phyloP scores from a whole-genome alignment of 2,113 vertebrate species.

The Loxodonta africana region DNA sequence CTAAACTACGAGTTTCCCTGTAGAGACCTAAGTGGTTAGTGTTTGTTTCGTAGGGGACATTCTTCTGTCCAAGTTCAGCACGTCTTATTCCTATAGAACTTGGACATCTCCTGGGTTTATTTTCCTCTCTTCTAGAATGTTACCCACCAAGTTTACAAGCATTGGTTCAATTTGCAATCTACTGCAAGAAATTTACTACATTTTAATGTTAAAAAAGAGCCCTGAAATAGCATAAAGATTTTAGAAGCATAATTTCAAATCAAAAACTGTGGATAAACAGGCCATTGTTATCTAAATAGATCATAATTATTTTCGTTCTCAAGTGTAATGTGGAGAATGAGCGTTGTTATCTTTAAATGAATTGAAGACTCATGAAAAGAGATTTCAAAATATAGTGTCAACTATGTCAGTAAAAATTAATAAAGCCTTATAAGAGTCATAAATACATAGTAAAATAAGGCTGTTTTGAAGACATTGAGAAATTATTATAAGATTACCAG shows the following conservation, averaged over 20 bases:
- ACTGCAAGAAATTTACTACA: not conserved
- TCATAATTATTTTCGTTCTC: not conserved
- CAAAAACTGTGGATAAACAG: not conserved
- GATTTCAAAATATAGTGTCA: not conserved
- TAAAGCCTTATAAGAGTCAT: not conserved
- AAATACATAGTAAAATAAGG: not conserved
- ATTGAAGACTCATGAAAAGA: not conserved
- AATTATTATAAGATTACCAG: not conserved
- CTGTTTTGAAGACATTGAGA: not conserved
- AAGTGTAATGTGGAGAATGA: not conserved
- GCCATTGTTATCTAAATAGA: not conserved
- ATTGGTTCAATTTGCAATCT: slow-evolving; percentile 6
- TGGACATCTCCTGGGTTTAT: not conserved
- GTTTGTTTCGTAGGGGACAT: not conserved
- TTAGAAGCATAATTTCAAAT: not conserved
- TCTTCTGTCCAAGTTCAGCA: not conserved
- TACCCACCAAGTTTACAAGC: not conserved
- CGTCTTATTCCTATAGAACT: not conserved
- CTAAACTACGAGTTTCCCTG: not conserved
- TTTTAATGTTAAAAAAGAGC: not conserved
- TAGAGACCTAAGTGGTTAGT: not conserved
- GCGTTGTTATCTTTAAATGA: not conserved
- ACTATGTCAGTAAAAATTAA: not conserved
- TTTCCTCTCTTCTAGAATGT: not conserved
- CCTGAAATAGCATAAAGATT: not conserved